These are phyloP conservation scores for Ochropleura leucogaster DNA, from an alignment of 2,888 invertebrate genomes.

Conservation along the genomic window DNA sequence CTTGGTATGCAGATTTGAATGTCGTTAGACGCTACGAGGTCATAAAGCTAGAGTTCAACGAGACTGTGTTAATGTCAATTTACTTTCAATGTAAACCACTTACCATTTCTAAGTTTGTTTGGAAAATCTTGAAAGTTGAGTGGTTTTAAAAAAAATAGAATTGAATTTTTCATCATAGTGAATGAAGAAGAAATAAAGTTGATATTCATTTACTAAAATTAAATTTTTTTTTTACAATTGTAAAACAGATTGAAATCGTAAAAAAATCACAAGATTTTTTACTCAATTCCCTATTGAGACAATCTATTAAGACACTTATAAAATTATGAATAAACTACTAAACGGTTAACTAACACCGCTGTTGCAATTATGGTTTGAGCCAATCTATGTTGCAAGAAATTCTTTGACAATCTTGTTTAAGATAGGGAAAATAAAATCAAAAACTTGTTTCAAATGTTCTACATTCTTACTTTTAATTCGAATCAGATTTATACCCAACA, in stretches of 20 bases:
- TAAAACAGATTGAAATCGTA: background rate
- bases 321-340: background rate
- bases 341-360: background rate
- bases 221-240: background rate
- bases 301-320: no score
- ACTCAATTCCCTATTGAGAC: background rate
- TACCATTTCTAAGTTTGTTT: slow-evolving; percentile 29
- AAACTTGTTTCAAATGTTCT: background rate
- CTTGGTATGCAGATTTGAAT: slow-evolving; percentile 18
- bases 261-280: background rate
- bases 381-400: background rate
- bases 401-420: background rate
- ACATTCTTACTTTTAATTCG: background rate
- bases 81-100: slow-evolving; percentile 28
- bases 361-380: background rate
- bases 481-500: background rate
- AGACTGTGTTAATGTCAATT: slow-evolving; percentile 24
- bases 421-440: background rate
- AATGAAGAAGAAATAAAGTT: no score
- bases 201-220: background rate
- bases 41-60: slow-evolving; percentile 14
- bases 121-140: background rate
- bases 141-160: background rate
- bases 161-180: no score
- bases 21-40: slow-evolving; percentile 4